Base-by-base conservation (phyloP, 2,888 invertebrate species). In the Rhagonycha lutea region DNA sequence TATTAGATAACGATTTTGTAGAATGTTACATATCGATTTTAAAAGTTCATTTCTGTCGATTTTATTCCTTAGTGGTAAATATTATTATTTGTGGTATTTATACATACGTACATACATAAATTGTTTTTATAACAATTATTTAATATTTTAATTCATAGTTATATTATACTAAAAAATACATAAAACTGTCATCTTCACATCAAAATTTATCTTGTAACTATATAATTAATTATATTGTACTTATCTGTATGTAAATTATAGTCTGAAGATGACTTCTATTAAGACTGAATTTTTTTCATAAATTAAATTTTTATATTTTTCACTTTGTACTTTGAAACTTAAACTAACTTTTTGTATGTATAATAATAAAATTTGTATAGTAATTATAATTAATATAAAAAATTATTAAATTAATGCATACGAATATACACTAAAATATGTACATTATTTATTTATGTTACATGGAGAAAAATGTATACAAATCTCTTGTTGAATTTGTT, bases 321-420 rank as follows among this genome's bases (percentile, higher is more conserved):
- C 23, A 65, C 63, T 65, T 65, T 65, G 26, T 65, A 65, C 11
- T 24, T 65, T 12, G 8, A 23, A 23, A 65, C 63, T 65, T 65
- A 65, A 8, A 72, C 24, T 28, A 63, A 23, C 32, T 24, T 72
- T 72, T 72, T 72, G 65, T 72, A 72, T 67, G 63, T 70, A 70
- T n/a, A 63, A 65, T 72, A 72, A 67, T n/a, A 24, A 23, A 72
- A 26, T 29, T 61, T 70, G 70, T 70, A 70, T 62, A 70, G 47
- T n/a, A 47, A 5, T n/a, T 47, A 47, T n/a, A 47, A 47, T 47
- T 47, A 47, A 47, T n/a, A 47, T 47, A 47, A 47, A 47, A 47
- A n/a, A 47, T 47, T 47, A 47, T 47, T 47, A 47, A n/a, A 47
- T n/a, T 47, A 47, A 47, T 47, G n/a, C 47, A n/a, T 47, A 47